A percentile compares a stretch with the other conserved stretches of the same genome.
phyloP scores from a whole-genome alignment of 1,140 invertebrate species.

The Drosophila yakuba region DNA sequence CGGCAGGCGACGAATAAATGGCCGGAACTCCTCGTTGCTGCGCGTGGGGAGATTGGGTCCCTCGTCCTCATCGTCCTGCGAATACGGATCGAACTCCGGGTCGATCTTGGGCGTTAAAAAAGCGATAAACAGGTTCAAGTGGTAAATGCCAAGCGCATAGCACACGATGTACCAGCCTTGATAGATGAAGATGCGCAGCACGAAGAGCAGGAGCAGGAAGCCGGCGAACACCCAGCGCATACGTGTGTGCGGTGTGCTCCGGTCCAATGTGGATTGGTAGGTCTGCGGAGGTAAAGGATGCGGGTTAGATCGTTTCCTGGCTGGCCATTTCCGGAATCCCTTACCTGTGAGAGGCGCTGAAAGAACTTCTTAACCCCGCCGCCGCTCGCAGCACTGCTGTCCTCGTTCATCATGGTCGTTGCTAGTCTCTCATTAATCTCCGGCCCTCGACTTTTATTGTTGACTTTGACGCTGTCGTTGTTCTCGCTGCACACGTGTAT shows the following conservation, averaged over 20 bases:
- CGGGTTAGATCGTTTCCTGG: background rate
- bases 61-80: slow-evolving; percentile 92
- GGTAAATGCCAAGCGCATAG: slow-evolving; percentile 99
- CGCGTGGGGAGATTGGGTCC: slow-evolving; percentile 97
- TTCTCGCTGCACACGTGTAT: slow-evolving; percentile 36
- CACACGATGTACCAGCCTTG: slow-evolving; percentile 99
- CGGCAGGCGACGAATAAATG: slow-evolving; percentile 98
- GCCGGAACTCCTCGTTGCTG: slow-evolving; percentile 98
- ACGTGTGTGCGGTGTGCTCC: slow-evolving; percentile 88
- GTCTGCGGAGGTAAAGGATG: slow-evolving; percentile 76
- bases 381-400: slow-evolving; percentile 62
- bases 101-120: slow-evolving; percentile 99
- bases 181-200: slow-evolving; percentile 87
- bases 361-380: slow-evolving; percentile 77
- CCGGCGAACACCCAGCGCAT: slow-evolving; percentile 86
- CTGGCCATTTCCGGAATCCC: background rate
- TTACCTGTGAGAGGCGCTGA: slow-evolving; percentile 79
- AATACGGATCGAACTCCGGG: slow-evolving; percentile 94
- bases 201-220: slow-evolving; percentile 86
- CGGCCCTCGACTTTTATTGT: slow-evolving; percentile 31
- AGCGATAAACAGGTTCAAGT: slow-evolving; percentile 99
- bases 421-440: slow-evolving; percentile 32
- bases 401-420: slow-evolving; percentile 81
- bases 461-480: slow-evolving; percentile 51
- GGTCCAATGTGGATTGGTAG: slow-evolving; percentile 88